Conservation (phyloP, 1,140 invertebrate genomes). For the Euwallacea fornicatus region DNA sequence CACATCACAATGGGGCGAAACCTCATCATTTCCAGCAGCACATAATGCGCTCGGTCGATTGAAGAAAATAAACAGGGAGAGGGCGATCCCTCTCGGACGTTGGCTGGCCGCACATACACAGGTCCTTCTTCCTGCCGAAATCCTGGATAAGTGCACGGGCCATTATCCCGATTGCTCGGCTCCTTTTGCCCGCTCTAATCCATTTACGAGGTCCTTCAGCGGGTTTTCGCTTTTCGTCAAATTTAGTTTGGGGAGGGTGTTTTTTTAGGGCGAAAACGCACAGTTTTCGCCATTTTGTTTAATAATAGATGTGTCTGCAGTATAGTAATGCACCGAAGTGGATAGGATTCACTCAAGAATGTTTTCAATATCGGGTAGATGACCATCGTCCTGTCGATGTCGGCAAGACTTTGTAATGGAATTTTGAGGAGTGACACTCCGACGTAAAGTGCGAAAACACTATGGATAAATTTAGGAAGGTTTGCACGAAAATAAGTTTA, state of each 20-base stretch:
- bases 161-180: constrained; percentile 38
- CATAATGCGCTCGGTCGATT: constrained; percentile 28
- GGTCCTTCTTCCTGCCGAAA: constrained; percentile 27
- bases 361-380: too few species aligned
- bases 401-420: too few species aligned
- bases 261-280: constrained; percentile 3
- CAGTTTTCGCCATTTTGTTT: neutral
- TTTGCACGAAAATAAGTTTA: too few species aligned
- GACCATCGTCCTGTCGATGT: too few species aligned
- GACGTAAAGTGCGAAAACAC: too few species aligned
- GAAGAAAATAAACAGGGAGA: constrained; percentile 33
- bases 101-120: constrained; percentile 24
- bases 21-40: constrained; percentile 27
- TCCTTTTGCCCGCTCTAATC: constrained; percentile 31
- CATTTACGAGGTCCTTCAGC: constrained; percentile 21
- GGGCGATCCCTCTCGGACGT: neutral
- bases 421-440: too few species aligned
- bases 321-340: neutral
- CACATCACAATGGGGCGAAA: constrained; percentile 27
- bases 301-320: neutral
- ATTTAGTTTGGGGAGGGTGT: constrained; percentile 7
- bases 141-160: constrained; percentile 38
- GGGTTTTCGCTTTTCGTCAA: constrained; percentile 19
- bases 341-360: too few species aligned
- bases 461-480: too few species aligned